Base-by-base conservation (phyloP, 2,888 invertebrate genomes). In the Nemapogon koenigi region DNA sequence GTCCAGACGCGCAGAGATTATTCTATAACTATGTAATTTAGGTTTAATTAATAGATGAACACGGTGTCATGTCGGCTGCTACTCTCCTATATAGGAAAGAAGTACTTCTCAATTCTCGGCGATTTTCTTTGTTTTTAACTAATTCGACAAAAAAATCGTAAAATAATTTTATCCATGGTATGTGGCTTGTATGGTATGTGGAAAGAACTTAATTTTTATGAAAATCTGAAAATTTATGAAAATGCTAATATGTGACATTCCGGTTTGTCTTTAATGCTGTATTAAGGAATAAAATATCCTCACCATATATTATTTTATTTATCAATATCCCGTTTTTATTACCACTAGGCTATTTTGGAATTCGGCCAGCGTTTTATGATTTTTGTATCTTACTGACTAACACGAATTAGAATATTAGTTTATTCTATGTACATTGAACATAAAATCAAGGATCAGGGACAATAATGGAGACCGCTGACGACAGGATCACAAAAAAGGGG, bases 271-370 rank as follows among this genome's bases (percentile, higher is more conserved):
- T 27, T 73, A 64, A 56, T 72, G 76, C 78, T 78, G 76, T 78
- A 73, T 76, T 76, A 76, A 75, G 76, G 76, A 78, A 76, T 78
- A 76, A 78, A 78, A 73, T 78, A 76, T 76, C 78, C 78, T 76
- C 75, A 78, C 73, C 62, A 70, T 31, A 22, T 32, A 3, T 38
- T 31, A 25, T 32, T 25, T 38, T n/a, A n/a, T n/a, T 32, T 19
- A 16, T 36, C 27, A 10, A 15, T 11, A 35, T 32, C 17, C 29
- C 29, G 8, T 4, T 13, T 27, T 11, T 10, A 27, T 27, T 27
- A 27, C n/a, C n/a, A n/a, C n/a, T n/a, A n/a, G n/a, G n/a, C n/a
- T n/a, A n/a, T n/a, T n/a, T n/a, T n/a, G n/a, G n/a, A n/a, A 27
- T 27, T n/a, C n/a, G n/a, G n/a, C 22, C 10, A 10, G 6, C 10